Percentiles rank a stretch among this genome's conserved stretches.
These are phyloP conservation scores for Bradysia coprophila DNA, from an alignment of 1,140 invertebrate species.

Conservation along the genomic window DNA sequence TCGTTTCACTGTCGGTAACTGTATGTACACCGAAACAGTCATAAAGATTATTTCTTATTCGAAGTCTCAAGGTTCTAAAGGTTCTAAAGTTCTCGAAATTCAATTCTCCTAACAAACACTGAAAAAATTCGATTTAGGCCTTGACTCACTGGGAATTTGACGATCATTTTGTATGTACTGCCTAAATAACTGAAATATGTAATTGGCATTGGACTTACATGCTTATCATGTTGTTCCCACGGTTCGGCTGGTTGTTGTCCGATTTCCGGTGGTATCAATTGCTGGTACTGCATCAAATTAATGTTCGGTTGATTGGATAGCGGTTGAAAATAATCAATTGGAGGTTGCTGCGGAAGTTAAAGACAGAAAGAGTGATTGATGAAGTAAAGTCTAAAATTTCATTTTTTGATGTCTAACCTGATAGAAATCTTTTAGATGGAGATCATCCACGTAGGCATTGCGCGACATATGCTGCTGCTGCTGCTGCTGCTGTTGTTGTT, in stretches of 20 bases:
- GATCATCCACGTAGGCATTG: conserved; percentile 6
- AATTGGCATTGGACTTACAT: conserved; percentile 11
- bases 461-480: conserved; percentile 8
- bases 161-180: too few relatives aligned
- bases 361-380: not conserved
- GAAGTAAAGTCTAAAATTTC: conserved; percentile 7
- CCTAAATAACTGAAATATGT: too few relatives aligned
- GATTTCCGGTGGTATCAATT: conserved; percentile 14
- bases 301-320: conserved; percentile 12
- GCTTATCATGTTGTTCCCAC: conserved; percentile 24
- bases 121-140: not conserved
- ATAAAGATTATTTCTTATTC: not conserved
- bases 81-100: not conserved
- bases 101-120: not conserved
- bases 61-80: not conserved
- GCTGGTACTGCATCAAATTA: conserved; percentile 16
- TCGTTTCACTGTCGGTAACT: too few relatives aligned
- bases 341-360: not conserved
- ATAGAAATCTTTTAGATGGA: conserved; percentile 18
- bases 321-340: conserved; percentile 20
- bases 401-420: conserved; percentile 14
- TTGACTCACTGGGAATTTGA: too few relatives aligned
- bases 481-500: conserved; percentile 9
- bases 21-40: not conserved
- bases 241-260: conserved; percentile 17